Percentiles rank a stretch among this genome's conserved stretches.
Conservation (phyloP, 2,113 vertebrate species). For the Notiomystis cincta region DNA sequence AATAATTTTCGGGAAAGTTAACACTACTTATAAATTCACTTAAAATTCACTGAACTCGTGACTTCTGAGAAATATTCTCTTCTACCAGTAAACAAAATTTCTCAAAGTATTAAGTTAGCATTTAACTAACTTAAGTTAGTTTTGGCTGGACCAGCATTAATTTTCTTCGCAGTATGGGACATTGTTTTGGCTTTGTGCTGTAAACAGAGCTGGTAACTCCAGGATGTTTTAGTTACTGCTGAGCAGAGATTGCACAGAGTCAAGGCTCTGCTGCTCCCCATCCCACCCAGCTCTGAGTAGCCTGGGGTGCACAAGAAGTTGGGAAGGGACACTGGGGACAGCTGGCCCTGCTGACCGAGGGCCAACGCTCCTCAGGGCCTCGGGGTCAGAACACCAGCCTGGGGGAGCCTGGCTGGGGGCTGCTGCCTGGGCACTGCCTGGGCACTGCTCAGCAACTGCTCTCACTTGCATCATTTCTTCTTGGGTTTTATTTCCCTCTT, state of each 20-base stretch:
- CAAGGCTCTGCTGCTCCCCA: background rate
- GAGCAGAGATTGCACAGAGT: background rate
- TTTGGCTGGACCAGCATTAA: background rate
- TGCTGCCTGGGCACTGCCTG: background rate
- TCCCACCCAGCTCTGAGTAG: rapidly evolving
- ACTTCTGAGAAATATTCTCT: background rate
- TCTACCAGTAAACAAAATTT: background rate
- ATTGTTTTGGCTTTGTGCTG: background rate
- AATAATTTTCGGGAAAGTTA: background rate
- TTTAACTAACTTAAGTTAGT: background rate
- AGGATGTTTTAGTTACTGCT: background rate
- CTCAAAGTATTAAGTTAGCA: background rate
- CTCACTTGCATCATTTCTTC: background rate
- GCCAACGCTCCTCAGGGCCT: rapidly evolving
- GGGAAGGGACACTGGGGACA: background rate
- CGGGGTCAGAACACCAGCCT: background rate
- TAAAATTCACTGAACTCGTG: background rate
- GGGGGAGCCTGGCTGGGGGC: background rate
- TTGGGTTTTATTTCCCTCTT: background rate
- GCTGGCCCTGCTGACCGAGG: background rate
- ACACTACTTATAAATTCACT: background rate
- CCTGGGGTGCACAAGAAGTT: background rate
- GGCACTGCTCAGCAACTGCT: background rate
- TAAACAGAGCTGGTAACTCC: background rate
- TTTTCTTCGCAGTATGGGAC: background rate